A percentile compares a stretch with the other conserved stretches of the same genome.
phyloP scores from a whole-genome alignment of 2,113 vertebrate species.

The Athene noctua region DNA sequence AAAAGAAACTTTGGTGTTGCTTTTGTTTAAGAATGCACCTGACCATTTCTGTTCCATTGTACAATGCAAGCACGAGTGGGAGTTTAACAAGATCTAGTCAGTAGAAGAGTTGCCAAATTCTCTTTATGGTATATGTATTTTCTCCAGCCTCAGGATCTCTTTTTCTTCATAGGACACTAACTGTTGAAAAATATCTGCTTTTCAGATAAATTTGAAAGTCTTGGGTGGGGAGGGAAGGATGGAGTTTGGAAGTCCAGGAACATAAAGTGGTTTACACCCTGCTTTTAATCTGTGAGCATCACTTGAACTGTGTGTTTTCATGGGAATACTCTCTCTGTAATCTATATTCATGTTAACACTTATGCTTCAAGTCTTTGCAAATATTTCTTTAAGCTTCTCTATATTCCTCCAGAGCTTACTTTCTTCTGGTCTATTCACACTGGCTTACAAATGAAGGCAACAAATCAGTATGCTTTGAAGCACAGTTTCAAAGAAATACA shows the following conservation, averaged over 20 bases:
- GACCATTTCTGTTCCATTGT: conserved; percentile 45
- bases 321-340: not conserved
- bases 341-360: not conserved
- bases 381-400: not conserved
- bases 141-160: not conserved
- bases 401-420: not conserved
- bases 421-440: not conserved
- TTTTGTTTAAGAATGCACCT: conserved; percentile 45
- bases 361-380: not conserved
- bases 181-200: conserved; percentile 9
- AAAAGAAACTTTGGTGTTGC: conserved; percentile 13
- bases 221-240: not conserved
- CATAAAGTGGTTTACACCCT: not conserved
- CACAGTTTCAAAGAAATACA: not conserved
- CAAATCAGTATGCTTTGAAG: not conserved
- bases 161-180: not conserved
- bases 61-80: not conserved
- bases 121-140: not conserved
- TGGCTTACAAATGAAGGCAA: not conserved
- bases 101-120: not conserved
- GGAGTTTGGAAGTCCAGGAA: not conserved
- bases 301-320: not conserved
- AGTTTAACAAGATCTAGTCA: conserved; percentile 49
- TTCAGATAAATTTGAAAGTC: not conserved
- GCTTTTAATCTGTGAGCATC: not conserved